Evolutionary conservation across 2,797 vertebrate genomes (phyloP).

Genomic region (Tragelaphus eurycerus): DNA sequence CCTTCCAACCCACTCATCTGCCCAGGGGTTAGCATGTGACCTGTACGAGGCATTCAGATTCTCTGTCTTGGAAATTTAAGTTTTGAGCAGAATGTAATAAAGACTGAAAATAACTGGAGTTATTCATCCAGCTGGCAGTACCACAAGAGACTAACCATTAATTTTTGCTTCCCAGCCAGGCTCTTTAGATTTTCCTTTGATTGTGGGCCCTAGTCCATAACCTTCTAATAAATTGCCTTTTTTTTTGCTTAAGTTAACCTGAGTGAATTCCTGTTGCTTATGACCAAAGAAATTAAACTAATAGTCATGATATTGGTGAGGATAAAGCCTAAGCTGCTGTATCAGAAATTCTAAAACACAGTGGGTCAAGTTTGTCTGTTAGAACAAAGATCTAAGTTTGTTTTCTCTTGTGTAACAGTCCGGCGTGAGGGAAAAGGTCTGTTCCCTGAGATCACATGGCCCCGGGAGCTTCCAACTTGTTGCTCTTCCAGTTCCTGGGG

Average conservation of each 20-base stretch:
- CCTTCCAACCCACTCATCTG: not conserved
- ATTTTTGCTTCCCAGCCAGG: not conserved
- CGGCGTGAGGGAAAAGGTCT: not conserved
- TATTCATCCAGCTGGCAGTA: not conserved
- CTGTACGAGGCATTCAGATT: not conserved
- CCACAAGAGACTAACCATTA: not conserved
- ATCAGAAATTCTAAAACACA: not conserved
- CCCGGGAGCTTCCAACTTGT: not conserved
- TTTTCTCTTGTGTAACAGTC: not conserved
- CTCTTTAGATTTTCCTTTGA: slow-evolving; percentile 1
- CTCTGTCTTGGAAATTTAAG: not conserved
- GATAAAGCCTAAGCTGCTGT: not conserved
- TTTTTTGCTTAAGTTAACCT: not conserved
- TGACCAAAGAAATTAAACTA: not conserved
- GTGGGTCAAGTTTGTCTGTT: not conserved
- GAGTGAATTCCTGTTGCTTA: not conserved
- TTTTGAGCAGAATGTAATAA: not conserved
- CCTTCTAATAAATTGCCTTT: not conserved
- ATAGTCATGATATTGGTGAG: not conserved
- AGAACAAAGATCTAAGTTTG: not conserved
- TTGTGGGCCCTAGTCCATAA: not conserved
- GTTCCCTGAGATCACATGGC: not conserved
- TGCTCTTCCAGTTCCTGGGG: not conserved
- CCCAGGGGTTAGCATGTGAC: not conserved
- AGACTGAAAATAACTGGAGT: not conserved